Evolutionary conservation across 2,113 vertebrate genomes (phyloP), one percentile per base, ranked within the genome.

Genomic region (Xiphias gladius): DNA sequence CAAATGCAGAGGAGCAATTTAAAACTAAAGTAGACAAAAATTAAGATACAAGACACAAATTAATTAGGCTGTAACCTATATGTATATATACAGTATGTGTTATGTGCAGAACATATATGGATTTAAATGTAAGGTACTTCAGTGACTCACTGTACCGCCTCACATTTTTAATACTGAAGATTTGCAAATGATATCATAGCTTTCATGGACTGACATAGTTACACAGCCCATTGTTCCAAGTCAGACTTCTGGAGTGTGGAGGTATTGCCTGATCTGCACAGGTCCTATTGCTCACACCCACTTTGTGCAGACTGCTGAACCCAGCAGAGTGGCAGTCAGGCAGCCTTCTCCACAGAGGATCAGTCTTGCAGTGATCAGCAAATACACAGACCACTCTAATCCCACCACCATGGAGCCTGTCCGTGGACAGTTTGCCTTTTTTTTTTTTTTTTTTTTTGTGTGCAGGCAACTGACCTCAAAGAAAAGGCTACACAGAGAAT

Each of bases 301-400:
- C 87, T 91, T 83, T 91, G 93, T 90, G 86, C 93, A 94, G 90
- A 95, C 77, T 95, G 94, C 94, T 95, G 94, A 95, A 94, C 87
- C 89, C 93, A 94, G 92, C 92, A 93, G 92, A 93, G 93, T 90
- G 74, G 76, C 83, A 74, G 88, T 86, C 89, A 91, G 89, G 75
- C 85, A 77, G 88, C 88, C 87, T 88, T 91, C 87, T 90, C 89
- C 86, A 83, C 87, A 89, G 87, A 88, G 87, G 62, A 72, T 79
- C 88, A 79, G 80, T 93, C 85, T 88, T 89, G 90, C 94, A 92
- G 84, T 76, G 80, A 90, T 95, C 94, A 95, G 94, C 94, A 95
- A 92, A 94, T 91, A 85, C 87, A 91, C 65, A 82, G 74, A 73
- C 84, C 48, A 22, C 88, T 86, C 89, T 95, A 95, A 96, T 96